Percentiles rank a stretch among this genome's conserved stretches.
Conservation (phyloP, 2,888 invertebrate genomes). For the Orthosia gracilis region DNA sequence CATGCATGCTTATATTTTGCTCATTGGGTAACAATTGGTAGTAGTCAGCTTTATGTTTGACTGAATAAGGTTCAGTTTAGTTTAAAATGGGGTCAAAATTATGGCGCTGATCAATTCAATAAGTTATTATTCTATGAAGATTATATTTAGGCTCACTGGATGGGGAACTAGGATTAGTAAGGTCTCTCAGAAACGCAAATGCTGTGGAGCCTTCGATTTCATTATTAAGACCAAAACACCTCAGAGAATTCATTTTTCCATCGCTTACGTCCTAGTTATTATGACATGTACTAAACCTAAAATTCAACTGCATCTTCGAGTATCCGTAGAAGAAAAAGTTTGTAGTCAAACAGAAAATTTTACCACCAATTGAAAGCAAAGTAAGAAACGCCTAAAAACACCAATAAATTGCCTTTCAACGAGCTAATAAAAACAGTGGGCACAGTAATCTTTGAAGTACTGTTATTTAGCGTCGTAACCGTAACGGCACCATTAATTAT, state of each 20-base stretch:
- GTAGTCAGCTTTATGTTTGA: background rate
- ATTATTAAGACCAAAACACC: background rate
- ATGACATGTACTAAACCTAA: background rate
- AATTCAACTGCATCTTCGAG: background rate
- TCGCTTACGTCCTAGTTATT: too few species aligned
- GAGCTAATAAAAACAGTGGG: background rate
- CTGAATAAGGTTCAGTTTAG: background rate
- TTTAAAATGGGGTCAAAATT: background rate
- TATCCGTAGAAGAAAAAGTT: background rate
- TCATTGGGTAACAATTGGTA: background rate
- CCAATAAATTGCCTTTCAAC: slow-evolving; percentile 7
- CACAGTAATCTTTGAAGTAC: slow-evolving; percentile 21
- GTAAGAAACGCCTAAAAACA: background rate
- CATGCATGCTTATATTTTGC: slow-evolving; percentile 28
- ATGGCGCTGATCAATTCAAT: background rate
- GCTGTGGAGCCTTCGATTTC: background rate
- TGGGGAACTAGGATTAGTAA: background rate
- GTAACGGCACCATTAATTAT: slow-evolving; percentile 11
- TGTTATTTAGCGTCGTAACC: slow-evolving; percentile 13
- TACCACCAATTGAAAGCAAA: background rate
- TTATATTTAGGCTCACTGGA: background rate
- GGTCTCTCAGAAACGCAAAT: background rate
- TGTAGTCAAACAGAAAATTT: background rate
- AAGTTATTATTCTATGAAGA: background rate
- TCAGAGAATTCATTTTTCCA: background rate